Evolutionary conservation across 1,140 invertebrate species (phyloP).

Genomic region (Brachionus koreanus): DNA sequence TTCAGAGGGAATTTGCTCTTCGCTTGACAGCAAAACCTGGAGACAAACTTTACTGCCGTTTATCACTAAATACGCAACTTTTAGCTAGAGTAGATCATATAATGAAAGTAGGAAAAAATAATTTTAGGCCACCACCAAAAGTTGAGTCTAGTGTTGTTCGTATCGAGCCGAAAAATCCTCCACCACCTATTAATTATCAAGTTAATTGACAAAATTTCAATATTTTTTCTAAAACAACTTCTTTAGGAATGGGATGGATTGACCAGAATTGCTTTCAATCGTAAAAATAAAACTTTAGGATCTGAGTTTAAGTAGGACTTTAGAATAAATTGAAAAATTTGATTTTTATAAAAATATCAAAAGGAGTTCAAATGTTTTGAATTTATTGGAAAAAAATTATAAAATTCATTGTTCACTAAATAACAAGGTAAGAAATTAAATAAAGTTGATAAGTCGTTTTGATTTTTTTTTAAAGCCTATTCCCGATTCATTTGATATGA

Average conservation of each 20-base stretch:
- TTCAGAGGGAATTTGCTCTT: constrained; percentile 97
- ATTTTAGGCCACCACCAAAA: constrained; percentile 93
- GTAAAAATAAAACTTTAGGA: constrained; percentile 88
- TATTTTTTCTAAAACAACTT: background rate
- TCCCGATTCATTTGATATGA: constrained; percentile 77
- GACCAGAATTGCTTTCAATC: constrained; percentile 83
- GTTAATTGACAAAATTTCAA: constrained; percentile 48
- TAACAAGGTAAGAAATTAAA: constrained; percentile 68
- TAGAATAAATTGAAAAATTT: background rate
- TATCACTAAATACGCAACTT: constrained; percentile 93
- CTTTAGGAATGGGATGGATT: constrained; percentile 88
- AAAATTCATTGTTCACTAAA: constrained; percentile 77
- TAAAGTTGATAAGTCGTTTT: constrained; percentile 27
- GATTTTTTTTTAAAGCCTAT: constrained; percentile 65
- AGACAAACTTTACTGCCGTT: constrained; percentile 91
- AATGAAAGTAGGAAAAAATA: constrained; percentile 98
- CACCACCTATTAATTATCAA: constrained; percentile 88
- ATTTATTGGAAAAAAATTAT: constrained; percentile 86
- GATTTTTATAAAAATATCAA: background rate
- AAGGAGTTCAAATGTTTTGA: constrained; percentile 48
- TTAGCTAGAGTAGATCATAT: constrained; percentile 88
- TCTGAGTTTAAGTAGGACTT: constrained; percentile 22
- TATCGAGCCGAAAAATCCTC: constrained; percentile 91
- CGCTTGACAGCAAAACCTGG: constrained; percentile 92
- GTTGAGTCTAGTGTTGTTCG: constrained; percentile 97